Evolutionary conservation across 2,797 vertebrate species (phyloP).

Genomic region (Anguilla megastoma): DNA sequence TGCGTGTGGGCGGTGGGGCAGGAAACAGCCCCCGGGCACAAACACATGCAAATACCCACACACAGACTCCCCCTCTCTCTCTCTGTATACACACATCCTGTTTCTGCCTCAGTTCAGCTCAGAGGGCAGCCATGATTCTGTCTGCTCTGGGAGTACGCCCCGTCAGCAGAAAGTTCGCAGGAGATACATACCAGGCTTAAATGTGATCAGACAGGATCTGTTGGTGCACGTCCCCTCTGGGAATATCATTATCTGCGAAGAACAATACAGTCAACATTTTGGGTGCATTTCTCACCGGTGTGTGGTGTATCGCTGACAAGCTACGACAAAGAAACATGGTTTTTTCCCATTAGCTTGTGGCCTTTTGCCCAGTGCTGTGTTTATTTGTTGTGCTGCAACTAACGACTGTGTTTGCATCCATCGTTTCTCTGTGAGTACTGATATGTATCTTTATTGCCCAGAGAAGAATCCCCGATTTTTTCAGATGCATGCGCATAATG

Average conservation of each 20-base stretch:
- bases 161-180: slow-evolving; percentile 14
- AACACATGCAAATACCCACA: not conserved
- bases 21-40: slow-evolving; percentile 53
- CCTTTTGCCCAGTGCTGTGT: not conserved
- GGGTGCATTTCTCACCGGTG: not conserved
- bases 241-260: slow-evolving; percentile 97
- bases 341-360: not conserved
- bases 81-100: not conserved
- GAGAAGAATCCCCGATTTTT: not conserved
- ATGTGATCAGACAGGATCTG: slow-evolving; percentile 96
- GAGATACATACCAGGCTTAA: slow-evolving; percentile 89
- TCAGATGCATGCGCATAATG: not conserved
- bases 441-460: not conserved
- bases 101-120: slow-evolving; percentile 2
- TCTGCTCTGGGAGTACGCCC: not conserved
- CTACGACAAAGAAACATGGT: not conserved
- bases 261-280: slow-evolving; percentile 35
- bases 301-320: not conserved
- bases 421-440: not conserved
- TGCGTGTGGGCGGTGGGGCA: not conserved
- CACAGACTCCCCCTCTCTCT: not conserved
- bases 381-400: not conserved
- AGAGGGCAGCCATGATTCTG: not conserved
- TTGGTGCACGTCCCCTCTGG: slow-evolving; percentile 98
- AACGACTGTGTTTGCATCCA: not conserved